Percentiles rank a stretch among this genome's conserved stretches.
phyloP scores from a whole-genome alignment of 2,797 vertebrate species.

The Botia kubotai region DNA sequence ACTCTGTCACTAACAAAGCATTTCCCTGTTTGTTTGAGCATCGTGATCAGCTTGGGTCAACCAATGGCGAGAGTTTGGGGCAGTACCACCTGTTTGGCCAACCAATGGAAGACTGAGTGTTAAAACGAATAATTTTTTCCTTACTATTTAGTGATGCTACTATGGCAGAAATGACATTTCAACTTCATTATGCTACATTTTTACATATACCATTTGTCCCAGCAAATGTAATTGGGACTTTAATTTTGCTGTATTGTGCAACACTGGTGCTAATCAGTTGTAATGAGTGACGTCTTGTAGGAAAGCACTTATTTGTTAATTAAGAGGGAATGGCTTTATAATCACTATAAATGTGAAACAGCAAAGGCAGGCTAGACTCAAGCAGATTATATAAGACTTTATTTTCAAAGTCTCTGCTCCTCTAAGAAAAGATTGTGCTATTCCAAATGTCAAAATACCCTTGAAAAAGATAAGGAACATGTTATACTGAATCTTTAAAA shows the following conservation, averaged over 20 bases:
- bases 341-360: slow-evolving; percentile 8
- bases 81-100: neutral
- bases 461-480: slow-evolving; percentile 34
- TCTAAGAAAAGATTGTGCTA: slow-evolving; percentile 30
- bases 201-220: neutral
- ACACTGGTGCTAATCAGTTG: neutral
- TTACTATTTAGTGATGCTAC: neutral
- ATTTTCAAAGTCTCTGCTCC: slow-evolving; percentile 42
- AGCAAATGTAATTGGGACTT: neutral
- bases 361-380: slow-evolving; percentile 22
- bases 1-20: neutral
- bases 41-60: neutral
- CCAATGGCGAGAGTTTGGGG: neutral
- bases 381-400: slow-evolving; percentile 29
- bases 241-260: slow-evolving; percentile 3
- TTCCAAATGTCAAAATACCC: slow-evolving; percentile 43
- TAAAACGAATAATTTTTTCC: neutral
- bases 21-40: too few relatives aligned
- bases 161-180: neutral
- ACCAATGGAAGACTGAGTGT: neutral
- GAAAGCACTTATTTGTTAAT: neutral
- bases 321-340: slow-evolving; percentile 11
- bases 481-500: slow-evolving; percentile 19
- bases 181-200: slow-evolving; percentile 17
- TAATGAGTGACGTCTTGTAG: neutral